Base-by-base conservation (phyloP, 53 echinoderm and acorn worm genomes). In the Holothuria scabra region DNA sequence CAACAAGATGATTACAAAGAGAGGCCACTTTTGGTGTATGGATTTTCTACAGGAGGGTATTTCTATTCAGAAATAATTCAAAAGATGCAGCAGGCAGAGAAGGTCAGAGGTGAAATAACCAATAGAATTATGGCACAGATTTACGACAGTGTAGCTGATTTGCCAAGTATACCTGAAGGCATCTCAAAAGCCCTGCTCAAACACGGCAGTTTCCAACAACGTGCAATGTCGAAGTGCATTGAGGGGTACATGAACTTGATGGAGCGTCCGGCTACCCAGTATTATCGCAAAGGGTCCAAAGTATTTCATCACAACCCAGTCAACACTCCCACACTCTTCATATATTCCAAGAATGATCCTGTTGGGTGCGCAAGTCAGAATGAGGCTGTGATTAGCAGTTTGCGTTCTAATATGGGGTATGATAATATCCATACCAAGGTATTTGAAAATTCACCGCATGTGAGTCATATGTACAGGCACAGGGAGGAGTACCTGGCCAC, bases 1-100 rank as follows among this genome's bases (percentile, higher is more conserved):
- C 96, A 96, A 82, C 60, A 84, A 20, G 83, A 91, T 33, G 86
- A 89, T 5, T 78, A 83, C 12, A 67, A 85, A 23, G 56, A 96
- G 46, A 88, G 90, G 12, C 88, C 91, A 16, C 84, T 96, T 59
- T 59, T 96, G 4, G 92, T 94, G 13, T 93, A 94, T 32, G 86
- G 90, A 4, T 96, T 96, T 84, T 94, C 94, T 12, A 94, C 92
- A 19, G 97, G 97, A 12, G 97, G 90, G 1, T 96, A 96, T 67
- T 88, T 94, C 16, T 94, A 96, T 58, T 61, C 92, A 18, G 97
- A 96, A 76, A 87, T 94, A 65, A 57, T 96, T 0, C 88, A 72
- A 25, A 92, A 84, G 63, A 96, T 96, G 92, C 32, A 91, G 7
- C 85, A 76, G 6, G 63, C 83, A 2, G 90, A 91, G 69, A 88